Percentiles rank a stretch among this genome's conserved stretches.
These are phyloP conservation scores for Protophormia terraenovae DNA, from an alignment of 2,888 invertebrate genomes.

Conservation along the genomic window DNA sequence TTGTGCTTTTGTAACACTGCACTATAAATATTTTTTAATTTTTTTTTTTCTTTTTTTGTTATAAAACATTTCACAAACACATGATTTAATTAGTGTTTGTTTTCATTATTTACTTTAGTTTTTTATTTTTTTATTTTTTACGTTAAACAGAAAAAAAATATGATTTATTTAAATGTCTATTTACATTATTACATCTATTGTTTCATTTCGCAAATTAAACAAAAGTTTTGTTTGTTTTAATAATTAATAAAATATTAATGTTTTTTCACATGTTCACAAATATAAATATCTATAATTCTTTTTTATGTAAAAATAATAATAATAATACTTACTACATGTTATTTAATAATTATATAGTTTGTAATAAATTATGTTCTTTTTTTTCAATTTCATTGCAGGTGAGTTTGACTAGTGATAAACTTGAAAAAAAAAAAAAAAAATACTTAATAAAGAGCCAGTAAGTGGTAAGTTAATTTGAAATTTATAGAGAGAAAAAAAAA, in stretches of 20 bases:
- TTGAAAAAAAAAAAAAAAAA: neutral
- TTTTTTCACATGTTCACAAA: constrained; percentile 6
- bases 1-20: neutral
- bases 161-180: constrained; percentile 44
- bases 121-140: neutral
- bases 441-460: neutral
- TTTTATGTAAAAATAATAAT: neutral
- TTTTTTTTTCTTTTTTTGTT: neutral
- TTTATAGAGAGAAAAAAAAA: neutral
- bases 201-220: constrained; percentile 11
- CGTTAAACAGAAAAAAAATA: neutral
- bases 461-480: constrained; percentile 37
- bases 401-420: constrained; percentile 12
- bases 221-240: constrained; percentile 43
- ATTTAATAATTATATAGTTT: constrained; percentile 11
- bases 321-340: neutral
- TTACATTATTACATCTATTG: constrained; percentile 36
- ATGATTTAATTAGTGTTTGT: constrained; percentile 62
- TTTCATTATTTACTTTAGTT: constrained; percentile 47
- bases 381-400: constrained; percentile 55
- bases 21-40: neutral
- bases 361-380: neutral
- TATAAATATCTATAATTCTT: neutral
- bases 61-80: constrained; percentile 41
- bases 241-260: constrained; percentile 35